These are phyloP conservation scores for Odontamblyopus rebecca DNA, from an alignment of 2,797 vertebrate genomes.

Conservation along the genomic window DNA sequence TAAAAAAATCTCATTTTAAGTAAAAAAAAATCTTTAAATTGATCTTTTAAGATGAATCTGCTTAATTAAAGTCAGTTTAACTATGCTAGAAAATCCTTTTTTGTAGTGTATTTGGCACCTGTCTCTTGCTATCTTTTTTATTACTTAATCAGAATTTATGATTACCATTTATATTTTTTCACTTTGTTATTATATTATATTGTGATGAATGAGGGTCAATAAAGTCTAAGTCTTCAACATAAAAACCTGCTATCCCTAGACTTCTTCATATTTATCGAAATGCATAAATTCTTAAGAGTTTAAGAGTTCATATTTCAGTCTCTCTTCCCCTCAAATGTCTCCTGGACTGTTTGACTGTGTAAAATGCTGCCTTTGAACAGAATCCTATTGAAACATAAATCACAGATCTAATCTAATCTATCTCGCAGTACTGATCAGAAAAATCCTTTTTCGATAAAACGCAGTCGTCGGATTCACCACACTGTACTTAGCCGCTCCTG, in stretches of 20 bases:
- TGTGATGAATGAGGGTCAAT: too few species aligned
- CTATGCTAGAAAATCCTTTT: too few species aligned
- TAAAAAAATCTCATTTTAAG: too few species aligned
- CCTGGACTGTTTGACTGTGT: neutral
- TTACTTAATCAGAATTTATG: too few species aligned
- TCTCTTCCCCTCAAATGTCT: neutral
- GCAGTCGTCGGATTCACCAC: conserved; percentile 27
- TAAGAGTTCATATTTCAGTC: neutral
- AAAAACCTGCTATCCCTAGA: neutral
- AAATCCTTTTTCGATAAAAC: conserved; percentile 17
- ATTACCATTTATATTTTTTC: too few species aligned
- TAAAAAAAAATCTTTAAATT: too few species aligned
- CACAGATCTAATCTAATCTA: neutral
- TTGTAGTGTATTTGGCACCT: too few species aligned
- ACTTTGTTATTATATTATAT: too few species aligned
- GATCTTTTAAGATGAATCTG: too few species aligned
- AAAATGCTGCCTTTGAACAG: neutral
- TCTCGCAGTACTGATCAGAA: neutral
- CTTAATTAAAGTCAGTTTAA: too few species aligned
- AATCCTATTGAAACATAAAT: neutral
- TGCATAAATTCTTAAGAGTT: neutral
- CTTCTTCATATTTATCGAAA: neutral
- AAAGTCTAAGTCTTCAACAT: too few species aligned
- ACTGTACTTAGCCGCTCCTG: conserved; percentile 30
- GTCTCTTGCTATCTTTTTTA: too few species aligned